phyloP scores from a whole-genome alignment of 1,140 invertebrate genomes.

The Macrosteles quadrilineatus region DNA sequence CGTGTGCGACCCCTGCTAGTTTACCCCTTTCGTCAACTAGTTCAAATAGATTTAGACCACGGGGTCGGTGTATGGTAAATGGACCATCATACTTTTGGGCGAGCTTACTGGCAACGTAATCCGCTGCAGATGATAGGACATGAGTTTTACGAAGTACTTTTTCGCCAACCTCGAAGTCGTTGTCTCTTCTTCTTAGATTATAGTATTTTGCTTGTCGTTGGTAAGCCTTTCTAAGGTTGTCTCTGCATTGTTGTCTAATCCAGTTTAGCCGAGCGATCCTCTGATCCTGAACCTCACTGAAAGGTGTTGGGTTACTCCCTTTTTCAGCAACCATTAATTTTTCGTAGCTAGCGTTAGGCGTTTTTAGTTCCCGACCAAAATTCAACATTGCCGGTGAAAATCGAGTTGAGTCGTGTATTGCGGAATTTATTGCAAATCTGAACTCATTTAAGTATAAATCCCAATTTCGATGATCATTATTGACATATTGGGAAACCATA shows the following conservation, averaged over 20 bases:
- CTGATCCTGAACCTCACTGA: not conserved
- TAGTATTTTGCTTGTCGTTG: conserved; percentile 4
- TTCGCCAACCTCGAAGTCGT: not conserved
- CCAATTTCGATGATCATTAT: conserved; percentile 47
- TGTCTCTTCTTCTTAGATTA: not conserved
- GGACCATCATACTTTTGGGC: not conserved
- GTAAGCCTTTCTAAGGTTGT: not conserved
- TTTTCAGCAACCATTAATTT: not conserved
- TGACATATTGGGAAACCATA: conserved; percentile 47
- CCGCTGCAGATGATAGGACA: not conserved
- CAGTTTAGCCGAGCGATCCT: not conserved
- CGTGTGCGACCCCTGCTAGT: no score
- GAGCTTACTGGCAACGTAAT: not conserved
- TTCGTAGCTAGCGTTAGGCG: conserved; percentile 17
- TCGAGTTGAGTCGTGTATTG: conserved; percentile 44
- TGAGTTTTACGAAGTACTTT: not conserved
- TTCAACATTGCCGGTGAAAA: conserved; percentile 49
- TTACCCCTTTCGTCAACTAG: not conserved
- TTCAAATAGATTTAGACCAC: not conserved
- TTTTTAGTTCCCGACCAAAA: conserved; percentile 47
- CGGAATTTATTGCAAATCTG: conserved; percentile 51
- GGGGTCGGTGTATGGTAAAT: not conserved
- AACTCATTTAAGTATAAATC: conserved; percentile 46
- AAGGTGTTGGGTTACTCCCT: not conserved
- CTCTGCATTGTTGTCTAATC: not conserved